phyloP scores from a whole-genome alignment of 2,888 invertebrate genomes.

The Agrilus biguttatus region DNA sequence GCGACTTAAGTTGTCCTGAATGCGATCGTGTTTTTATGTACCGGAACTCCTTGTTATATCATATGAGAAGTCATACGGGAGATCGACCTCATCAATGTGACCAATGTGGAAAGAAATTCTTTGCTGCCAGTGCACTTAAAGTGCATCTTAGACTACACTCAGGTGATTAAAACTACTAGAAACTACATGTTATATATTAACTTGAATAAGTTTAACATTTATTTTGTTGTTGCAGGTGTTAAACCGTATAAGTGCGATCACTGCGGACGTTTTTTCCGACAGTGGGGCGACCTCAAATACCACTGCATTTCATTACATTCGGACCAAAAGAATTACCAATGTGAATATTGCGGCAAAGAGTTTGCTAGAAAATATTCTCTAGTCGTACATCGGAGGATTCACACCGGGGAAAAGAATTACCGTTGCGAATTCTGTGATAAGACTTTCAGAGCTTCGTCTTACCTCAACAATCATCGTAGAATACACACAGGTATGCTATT shows the following conservation, averaged over 20 bases:
- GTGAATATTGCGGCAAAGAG: constrained; percentile 79
- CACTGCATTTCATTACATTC: constrained; percentile 74
- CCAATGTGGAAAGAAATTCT: constrained; percentile 71
- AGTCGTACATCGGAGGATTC: constrained; percentile 71
- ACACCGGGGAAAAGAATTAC: constrained; percentile 78
- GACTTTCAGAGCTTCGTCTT: constrained; percentile 73
- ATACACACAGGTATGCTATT: constrained; percentile 61
- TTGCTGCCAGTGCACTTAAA: constrained; percentile 67
- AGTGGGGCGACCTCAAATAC: constrained; percentile 81
- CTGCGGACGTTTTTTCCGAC: constrained; percentile 67
- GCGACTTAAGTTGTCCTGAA: constrained; percentile 42
- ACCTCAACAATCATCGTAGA: constrained; percentile 67
- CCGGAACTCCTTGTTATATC: constrained; percentile 72
- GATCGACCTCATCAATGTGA: constrained; percentile 64
- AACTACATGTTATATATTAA: background rate
- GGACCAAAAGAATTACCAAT: constrained; percentile 68
- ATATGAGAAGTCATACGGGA: constrained; percentile 65
- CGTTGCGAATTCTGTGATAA: constrained; percentile 74
- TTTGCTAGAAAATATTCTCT: constrained; percentile 80
- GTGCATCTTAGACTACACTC: constrained; percentile 71
- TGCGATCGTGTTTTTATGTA: constrained; percentile 67
- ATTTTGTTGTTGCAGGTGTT: constrained; percentile 36
- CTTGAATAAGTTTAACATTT: background rate
- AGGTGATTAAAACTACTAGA: constrained; percentile 13
- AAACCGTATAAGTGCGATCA: constrained; percentile 71